A percentile compares a stretch with the other conserved stretches of the same genome.
Evolutionary conservation across 2,888 invertebrate species (phyloP).

Genomic region (Pristionchus exspectatus): DNA sequence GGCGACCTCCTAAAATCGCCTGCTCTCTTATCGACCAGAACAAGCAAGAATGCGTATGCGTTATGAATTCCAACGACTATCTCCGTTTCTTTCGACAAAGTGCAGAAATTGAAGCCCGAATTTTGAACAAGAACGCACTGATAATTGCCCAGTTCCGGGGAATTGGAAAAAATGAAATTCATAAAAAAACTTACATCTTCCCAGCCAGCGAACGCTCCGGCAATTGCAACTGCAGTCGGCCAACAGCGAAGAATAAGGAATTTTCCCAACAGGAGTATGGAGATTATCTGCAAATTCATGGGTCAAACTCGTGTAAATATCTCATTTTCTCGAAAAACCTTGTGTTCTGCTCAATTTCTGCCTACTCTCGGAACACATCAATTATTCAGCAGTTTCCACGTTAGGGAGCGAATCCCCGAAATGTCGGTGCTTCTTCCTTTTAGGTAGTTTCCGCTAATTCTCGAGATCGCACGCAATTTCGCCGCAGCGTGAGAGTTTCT

Average conservation of each 20-base stretch:
- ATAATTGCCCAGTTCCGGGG: too few species aligned
- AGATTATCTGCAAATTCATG: conserved; percentile 64
- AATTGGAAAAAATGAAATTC: background rate
- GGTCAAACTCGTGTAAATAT: background rate
- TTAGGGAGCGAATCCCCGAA: background rate
- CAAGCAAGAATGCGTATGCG: too few species aligned
- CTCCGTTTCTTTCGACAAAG: too few species aligned
- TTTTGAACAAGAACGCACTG: too few species aligned
- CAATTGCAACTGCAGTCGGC: conserved; percentile 65
- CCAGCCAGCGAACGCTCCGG: conserved; percentile 48
- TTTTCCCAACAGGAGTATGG: conserved; percentile 69
- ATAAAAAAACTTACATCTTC: conserved; percentile 4
- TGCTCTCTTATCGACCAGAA: background rate
- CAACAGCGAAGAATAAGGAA: conserved; percentile 70
- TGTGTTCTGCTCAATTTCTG: background rate
- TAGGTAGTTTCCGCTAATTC: background rate
- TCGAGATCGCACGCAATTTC: background rate
- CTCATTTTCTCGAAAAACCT: background rate
- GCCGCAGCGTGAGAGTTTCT: background rate
- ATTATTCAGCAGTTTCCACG: background rate
- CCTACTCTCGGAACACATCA: background rate
- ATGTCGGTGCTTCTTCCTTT: background rate
- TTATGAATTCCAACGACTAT: too few species aligned
- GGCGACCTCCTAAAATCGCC: too few species aligned
- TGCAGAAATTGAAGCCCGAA: too few species aligned